A percentile compares a stretch with the other conserved stretches of the same genome.
phyloP scores from a whole-genome alignment of 2,113 vertebrate species.

The Mirounga angustirostris region DNA sequence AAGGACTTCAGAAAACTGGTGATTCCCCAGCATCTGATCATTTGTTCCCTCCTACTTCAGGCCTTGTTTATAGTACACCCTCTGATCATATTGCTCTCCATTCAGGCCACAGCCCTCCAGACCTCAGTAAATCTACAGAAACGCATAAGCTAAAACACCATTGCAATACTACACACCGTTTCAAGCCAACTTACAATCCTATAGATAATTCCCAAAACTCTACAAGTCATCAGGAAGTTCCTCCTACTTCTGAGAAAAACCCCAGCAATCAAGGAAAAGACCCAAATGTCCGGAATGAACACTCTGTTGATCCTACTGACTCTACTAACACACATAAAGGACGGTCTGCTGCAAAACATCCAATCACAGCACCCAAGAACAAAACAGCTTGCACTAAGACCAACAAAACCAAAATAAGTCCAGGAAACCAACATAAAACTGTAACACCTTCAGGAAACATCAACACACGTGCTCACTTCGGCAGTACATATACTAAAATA shows the following conservation, averaged over 20 bases:
- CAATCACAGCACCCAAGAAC: not conserved
- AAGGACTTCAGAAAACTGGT: not conserved
- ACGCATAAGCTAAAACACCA: not conserved
- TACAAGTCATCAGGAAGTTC: not conserved
- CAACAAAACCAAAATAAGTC: not conserved
- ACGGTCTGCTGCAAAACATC: accelerated
- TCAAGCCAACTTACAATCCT: not conserved
- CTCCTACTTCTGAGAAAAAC: not conserved
- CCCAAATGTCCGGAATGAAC: not conserved
- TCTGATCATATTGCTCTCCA: not conserved
- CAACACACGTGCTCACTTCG: too few relatives aligned
- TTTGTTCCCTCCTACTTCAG: not conserved
- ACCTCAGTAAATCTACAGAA: not conserved
- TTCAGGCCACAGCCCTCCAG: not conserved
- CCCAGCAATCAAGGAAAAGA: not conserved
- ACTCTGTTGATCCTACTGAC: accelerated
- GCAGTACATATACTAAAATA: too few relatives aligned
- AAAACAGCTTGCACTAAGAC: not conserved
- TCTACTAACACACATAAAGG: not conserved
- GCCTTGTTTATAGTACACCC: not conserved
- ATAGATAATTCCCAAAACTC: not conserved
- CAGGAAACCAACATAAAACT: not conserved
- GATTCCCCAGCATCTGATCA: not conserved
- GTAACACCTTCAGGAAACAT: accelerated
- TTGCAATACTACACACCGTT: not conserved